A percentile compares a stretch with the other conserved stretches of the same genome.
These are phyloP conservation scores for Apodemia hepburni DNA, from an alignment of 2,888 invertebrate species.

Conservation along the genomic window DNA sequence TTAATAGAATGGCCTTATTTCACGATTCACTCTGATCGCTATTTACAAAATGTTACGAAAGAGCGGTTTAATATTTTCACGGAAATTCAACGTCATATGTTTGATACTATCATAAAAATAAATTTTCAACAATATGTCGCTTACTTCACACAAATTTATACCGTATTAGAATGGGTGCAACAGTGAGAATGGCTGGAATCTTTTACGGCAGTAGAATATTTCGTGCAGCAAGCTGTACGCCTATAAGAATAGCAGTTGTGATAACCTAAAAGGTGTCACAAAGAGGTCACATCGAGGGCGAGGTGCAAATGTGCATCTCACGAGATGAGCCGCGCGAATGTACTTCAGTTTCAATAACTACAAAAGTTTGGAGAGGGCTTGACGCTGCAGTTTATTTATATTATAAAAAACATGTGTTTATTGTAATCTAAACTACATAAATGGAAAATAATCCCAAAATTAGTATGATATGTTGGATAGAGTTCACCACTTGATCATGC, in stretches of 20 bases:
- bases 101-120: conserved; percentile 23
- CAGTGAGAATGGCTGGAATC: conserved; percentile 9
- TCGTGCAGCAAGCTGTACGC: conserved; percentile 26
- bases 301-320: conserved; percentile 57
- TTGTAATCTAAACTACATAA: too few species aligned
- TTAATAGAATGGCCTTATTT: conserved; percentile 15
- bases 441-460: too few species aligned
- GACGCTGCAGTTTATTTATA: not conserved
- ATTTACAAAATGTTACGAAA: conserved; percentile 29
- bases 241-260: conserved; percentile 35
- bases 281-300: conserved; percentile 41
- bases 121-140: conserved; percentile 2
- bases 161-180: not conserved
- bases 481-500: too few species aligned
- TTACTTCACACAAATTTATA: not conserved
- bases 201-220: not conserved
- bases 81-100: conserved; percentile 31
- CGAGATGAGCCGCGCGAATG: conserved; percentile 39
- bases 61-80: conserved; percentile 33
- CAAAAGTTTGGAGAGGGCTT: conserved; percentile 19
- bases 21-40: conserved; percentile 24
- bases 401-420: too few species aligned
- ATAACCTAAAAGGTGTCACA: conserved; percentile 47
- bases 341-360: conserved; percentile 26
- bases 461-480: too few species aligned